These are phyloP conservation scores for Cardiocondyla obscurior DNA, from an alignment of 1,140 invertebrate species.

Conservation along the genomic window DNA sequence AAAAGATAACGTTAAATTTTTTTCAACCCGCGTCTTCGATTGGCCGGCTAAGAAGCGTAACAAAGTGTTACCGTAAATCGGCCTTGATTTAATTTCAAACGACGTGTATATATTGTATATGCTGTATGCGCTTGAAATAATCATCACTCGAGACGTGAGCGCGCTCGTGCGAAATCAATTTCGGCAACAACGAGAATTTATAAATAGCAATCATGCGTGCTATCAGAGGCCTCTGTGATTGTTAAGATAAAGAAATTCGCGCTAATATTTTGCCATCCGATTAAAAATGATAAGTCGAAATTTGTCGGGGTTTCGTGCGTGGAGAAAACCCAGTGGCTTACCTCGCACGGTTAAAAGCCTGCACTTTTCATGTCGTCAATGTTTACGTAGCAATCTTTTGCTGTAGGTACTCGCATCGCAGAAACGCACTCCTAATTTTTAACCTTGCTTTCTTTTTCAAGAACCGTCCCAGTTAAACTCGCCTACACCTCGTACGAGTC, in stretches of 20 bases:
- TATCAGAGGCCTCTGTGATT: slow-evolving; percentile 6
- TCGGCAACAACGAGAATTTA: neutral
- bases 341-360: neutral
- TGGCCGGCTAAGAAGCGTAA: no score
- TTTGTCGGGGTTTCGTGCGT: neutral
- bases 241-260: neutral
- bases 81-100: no score
- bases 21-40: no score
- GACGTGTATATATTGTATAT: no score
- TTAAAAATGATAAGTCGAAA: slow-evolving; percentile 27
- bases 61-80: no score
- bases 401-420: neutral
- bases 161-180: neutral
- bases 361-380: slow-evolving; percentile 19
- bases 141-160: neutral
- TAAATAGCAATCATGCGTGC: slow-evolving; percentile 1
- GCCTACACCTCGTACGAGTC: slow-evolving; percentile 86
- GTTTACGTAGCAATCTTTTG: neutral
- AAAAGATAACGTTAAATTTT: no score
- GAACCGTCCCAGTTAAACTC: slow-evolving; percentile 83
- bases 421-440: neutral
- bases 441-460: slow-evolving; percentile 30
- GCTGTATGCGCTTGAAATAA: no score
- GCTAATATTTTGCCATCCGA: neutral
- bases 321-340: neutral